Evolutionary conservation across 1,140 invertebrate genomes (phyloP).

Genomic region (Megathymus violae): DNA sequence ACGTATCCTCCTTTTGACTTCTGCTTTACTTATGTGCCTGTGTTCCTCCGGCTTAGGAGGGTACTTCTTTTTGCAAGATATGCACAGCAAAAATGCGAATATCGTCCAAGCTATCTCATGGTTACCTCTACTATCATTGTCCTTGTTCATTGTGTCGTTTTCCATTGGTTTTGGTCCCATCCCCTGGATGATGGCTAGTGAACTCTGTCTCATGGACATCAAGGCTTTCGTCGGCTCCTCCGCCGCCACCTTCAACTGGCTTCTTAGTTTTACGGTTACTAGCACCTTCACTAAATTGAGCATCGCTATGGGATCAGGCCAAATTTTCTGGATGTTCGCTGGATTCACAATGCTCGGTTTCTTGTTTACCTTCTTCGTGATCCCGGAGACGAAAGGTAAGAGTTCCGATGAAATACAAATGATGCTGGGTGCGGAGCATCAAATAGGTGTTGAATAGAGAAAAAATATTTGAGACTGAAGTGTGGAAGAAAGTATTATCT

Average conservation of each 20-base stretch:
- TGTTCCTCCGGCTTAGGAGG: constrained; percentile 85
- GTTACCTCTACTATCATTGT: constrained; percentile 89
- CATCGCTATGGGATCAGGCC: constrained; percentile 83
- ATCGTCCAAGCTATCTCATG: constrained; percentile 84
- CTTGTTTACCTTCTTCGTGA: constrained; percentile 89
- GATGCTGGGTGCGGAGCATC: constrained; percentile 79
- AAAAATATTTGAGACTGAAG: no score
- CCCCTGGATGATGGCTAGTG: constrained; percentile 91
- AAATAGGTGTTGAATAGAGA: background rate
- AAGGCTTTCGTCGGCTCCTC: constrained; percentile 90
- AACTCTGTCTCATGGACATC: constrained; percentile 89
- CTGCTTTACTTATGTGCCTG: constrained; percentile 86
- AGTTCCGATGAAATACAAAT: constrained; percentile 92
- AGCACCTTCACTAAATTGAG: constrained; percentile 89
- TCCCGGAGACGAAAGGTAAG: constrained; percentile 96
- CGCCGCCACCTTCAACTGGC: constrained; percentile 91
- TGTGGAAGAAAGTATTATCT: no score
- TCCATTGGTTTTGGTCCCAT: constrained; percentile 91
- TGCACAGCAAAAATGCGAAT: constrained; percentile 76
- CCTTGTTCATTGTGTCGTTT: constrained; percentile 90
- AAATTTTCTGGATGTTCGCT: constrained; percentile 92
- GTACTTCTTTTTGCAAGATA: constrained; percentile 86
- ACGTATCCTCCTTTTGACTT: constrained; percentile 87
- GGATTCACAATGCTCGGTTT: constrained; percentile 88
- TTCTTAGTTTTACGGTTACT: constrained; percentile 92